A percentile compares a stretch with the other conserved stretches of the same genome.
Conservation (phyloP, 2,113 vertebrate species). For the Ctenodactylus gundi region DNA sequence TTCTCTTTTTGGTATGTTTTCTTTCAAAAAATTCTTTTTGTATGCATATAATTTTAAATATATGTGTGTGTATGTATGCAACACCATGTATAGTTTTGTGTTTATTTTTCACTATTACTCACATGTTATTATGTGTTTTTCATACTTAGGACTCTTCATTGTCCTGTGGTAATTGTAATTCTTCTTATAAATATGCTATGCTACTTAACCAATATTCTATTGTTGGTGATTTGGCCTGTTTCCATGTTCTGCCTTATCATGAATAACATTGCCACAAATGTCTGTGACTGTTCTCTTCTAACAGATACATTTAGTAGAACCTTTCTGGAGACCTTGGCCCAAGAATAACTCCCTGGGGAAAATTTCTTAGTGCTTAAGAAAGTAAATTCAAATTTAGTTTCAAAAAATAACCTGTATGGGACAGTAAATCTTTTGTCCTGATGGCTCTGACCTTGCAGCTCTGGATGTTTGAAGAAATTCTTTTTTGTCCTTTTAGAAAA, state of each 20-base stretch:
- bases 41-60: background rate
- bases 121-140: conserved; percentile 38
- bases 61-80: background rate
- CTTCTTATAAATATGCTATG: background rate
- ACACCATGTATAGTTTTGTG: background rate
- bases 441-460: background rate
- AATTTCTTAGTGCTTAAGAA: background rate
- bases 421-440: background rate
- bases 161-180: conserved; percentile 4
- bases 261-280: background rate
- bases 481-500: conserved; percentile 12
- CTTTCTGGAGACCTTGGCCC: background rate
- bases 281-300: background rate
- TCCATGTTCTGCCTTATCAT: background rate
- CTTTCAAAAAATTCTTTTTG: conserved; percentile 8
- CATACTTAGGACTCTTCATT: background rate
- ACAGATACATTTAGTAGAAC: background rate
- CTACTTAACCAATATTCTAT: background rate
- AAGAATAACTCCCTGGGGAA: background rate
- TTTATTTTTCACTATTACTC: conserved; percentile 43
- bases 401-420: background rate
- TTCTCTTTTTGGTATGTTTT: background rate
- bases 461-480: conserved; percentile 10
- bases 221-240: conserved; percentile 25
- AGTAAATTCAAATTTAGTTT: background rate